Evolutionary conservation across 2,797 vertebrate genomes (phyloP).

Genomic region (Emydoidea blandingii): DNA sequence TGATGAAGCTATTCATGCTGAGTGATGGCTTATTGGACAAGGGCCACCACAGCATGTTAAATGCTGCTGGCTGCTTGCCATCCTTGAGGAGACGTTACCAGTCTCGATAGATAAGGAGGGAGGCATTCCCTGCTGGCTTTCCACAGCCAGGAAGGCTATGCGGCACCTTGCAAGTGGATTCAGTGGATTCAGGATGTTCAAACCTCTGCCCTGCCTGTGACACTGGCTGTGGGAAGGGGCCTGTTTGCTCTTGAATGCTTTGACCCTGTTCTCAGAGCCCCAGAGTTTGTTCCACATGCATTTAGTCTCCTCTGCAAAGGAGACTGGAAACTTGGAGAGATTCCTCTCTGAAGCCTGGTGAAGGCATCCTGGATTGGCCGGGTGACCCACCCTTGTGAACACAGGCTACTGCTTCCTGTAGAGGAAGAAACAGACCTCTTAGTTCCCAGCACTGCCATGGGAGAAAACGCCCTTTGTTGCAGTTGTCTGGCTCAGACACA

Average conservation of each 20-base stretch:
- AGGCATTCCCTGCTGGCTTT: constrained; percentile 30
- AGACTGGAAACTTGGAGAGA: background rate
- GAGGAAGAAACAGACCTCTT: background rate
- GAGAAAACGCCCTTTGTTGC: background rate
- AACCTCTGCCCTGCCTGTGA: background rate
- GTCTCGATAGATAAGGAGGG: background rate
- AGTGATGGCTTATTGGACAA: background rate
- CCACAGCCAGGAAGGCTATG: background rate
- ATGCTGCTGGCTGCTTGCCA: background rate
- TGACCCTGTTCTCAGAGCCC: background rate
- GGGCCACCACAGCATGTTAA: background rate
- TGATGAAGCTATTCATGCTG: background rate
- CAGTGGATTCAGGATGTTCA: background rate
- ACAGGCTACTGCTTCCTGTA: background rate
- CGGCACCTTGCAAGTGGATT: background rate
- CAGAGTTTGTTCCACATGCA: background rate
- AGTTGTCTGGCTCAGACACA: background rate
- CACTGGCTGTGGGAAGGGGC: background rate
- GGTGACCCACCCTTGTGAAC: background rate
- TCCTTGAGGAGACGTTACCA: background rate
- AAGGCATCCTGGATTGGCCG: background rate
- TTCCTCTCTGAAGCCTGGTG: background rate
- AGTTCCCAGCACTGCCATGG: background rate
- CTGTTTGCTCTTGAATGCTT: background rate
- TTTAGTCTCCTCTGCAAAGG: background rate